phyloP scores from a whole-genome alignment of 92 coral and sea anemone genomes.

The Isaurus tuberculatus region DNA sequence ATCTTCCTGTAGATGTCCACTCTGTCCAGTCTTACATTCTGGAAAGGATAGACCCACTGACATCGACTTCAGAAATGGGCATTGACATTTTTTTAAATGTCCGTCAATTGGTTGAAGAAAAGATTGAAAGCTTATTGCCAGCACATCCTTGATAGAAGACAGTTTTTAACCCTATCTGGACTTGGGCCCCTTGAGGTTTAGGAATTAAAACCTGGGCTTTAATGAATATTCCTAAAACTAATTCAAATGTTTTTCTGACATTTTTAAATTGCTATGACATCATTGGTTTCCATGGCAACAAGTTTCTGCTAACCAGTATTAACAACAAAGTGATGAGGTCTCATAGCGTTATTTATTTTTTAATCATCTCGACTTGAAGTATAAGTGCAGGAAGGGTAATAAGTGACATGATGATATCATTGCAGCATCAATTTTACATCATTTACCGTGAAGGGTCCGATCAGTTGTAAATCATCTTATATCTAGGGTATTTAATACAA shows the following conservation, averaged over 20 bases:
- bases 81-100: conserved; percentile 33
- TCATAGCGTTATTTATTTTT: not conserved
- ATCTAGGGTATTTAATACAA: not conserved
- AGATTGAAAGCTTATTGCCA: conserved; percentile 40
- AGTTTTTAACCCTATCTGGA: not conserved
- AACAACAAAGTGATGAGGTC: not conserved
- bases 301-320: not conserved
- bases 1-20: conserved; percentile 28
- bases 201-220: not conserved
- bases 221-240: not conserved
- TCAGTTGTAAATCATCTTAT: conserved; percentile 5
- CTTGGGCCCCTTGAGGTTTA: not conserved
- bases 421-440: not conserved
- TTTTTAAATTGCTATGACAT: not conserved
- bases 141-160: not conserved
- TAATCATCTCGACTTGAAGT: not conserved
- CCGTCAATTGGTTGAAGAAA: conserved; percentile 50
- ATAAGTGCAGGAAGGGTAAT: not conserved
- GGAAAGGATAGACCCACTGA: conserved; percentile 41
- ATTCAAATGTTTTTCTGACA: not conserved
- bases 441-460: not conserved
- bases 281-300: not conserved
- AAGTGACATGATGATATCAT: not conserved
- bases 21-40: conserved; percentile 36
- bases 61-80: conserved; percentile 30